These are phyloP conservation scores for Gymnarchus niloticus DNA, from an alignment of 2,113 vertebrate species.

Conservation along the genomic window DNA sequence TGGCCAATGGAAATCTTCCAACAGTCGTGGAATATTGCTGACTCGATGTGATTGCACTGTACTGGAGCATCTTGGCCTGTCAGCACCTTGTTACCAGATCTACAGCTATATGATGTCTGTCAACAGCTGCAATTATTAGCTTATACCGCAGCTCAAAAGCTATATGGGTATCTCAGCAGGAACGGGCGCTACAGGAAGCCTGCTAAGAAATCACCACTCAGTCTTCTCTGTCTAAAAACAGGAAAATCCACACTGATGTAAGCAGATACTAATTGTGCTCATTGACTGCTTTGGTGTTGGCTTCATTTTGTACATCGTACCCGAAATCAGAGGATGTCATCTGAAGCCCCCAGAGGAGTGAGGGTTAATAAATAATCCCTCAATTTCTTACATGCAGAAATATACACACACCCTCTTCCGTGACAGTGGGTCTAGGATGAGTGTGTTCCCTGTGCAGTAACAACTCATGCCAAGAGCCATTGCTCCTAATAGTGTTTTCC, in stretches of 20 bases:
- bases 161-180: neutral
- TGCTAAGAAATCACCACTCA: neutral
- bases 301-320: neutral
- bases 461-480: constrained; percentile 32
- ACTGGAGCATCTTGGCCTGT: neutral
- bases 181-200: neutral
- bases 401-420: neutral
- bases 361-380: neutral
- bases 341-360: neutral
- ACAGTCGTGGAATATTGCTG: neutral
- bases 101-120: neutral
- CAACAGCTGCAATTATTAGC: neutral
- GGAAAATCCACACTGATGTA: neutral
- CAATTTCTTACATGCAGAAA: neutral
- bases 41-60: neutral
- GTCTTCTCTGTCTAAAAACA: neutral
- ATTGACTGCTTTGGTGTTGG: neutral
- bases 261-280: neutral
- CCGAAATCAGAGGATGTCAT: neutral
- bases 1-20: neutral
- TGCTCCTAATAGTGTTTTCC: constrained; percentile 52
- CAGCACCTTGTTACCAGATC: neutral
- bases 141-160: neutral
- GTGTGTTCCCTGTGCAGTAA: constrained; percentile 10
- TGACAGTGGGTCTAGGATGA: constrained; percentile 24